Conservation (phyloP, 23 tunicate genomes). For the Styela plicata region DNA sequence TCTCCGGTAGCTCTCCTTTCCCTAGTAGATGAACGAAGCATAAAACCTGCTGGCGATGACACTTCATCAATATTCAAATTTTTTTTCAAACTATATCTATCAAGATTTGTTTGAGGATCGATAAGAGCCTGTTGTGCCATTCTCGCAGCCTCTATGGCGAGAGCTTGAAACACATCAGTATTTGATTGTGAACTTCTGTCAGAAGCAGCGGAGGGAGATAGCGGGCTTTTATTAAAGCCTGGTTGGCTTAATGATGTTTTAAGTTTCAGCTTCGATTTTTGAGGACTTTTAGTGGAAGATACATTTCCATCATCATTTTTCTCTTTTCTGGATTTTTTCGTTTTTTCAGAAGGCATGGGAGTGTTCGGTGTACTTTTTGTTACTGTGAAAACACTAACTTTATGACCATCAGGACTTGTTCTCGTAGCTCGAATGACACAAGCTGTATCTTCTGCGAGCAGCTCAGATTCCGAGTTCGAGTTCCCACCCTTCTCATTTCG, state of each 20-base stretch:
- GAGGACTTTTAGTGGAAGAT: background rate
- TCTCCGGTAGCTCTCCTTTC: background rate
- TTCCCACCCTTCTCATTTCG: too few species aligned
- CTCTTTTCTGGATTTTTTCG: background rate
- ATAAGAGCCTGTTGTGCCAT: conserved; percentile 3
- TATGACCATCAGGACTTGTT: conserved; percentile 45
- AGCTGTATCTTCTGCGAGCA: conserved; percentile 27
- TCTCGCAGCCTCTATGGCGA: conserved; percentile 26
- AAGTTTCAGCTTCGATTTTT: background rate
- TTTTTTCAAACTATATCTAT: background rate
- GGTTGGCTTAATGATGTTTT: background rate
- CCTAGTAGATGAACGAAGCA: conserved; percentile 5
- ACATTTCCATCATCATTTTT: background rate
- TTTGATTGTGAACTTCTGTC: background rate
- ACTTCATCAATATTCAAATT: background rate
- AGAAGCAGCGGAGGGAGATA: conserved; percentile 11
- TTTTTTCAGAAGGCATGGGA: background rate
- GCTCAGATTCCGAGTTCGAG: too few species aligned
- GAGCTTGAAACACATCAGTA: conserved; percentile 17
- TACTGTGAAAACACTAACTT: conserved; percentile 56
- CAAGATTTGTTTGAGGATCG: background rate
- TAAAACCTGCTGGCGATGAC: background rate
- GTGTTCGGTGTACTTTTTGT: conserved; percentile 25
- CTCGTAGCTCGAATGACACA: conserved; percentile 31
- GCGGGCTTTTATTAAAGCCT: background rate